Percentiles rank a stretch among this genome's conserved stretches.
These are phyloP conservation scores for Montipora foliosa DNA, from an alignment of 64 coral and sea anemone genomes.

Conservation along the genomic window DNA sequence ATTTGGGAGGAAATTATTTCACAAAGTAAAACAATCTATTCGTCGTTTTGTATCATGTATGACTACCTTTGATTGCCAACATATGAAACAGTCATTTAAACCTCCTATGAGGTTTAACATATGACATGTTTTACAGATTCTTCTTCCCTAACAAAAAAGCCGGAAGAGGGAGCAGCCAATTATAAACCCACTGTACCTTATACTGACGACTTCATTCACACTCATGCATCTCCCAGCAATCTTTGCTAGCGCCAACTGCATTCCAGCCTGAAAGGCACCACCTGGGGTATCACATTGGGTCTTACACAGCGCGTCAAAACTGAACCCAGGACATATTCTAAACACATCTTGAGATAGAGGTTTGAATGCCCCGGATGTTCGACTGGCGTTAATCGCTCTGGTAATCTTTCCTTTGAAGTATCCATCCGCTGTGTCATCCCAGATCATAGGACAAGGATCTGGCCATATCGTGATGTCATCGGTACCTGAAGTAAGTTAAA, in stretches of 20 bases:
- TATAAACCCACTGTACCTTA: slow-evolving; percentile 47
- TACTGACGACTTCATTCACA: slow-evolving; percentile 76
- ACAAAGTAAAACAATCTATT: neutral
- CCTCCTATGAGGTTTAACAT: neutral
- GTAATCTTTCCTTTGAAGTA: slow-evolving; percentile 5
- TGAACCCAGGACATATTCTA: slow-evolving; percentile 3
- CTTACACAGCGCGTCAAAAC: slow-evolving; percentile 29
- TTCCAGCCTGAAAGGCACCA: slow-evolving; percentile 78
- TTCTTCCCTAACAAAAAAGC: neutral
- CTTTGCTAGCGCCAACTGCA: slow-evolving; percentile 74
- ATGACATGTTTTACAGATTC: neutral
- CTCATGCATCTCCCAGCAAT: slow-evolving; percentile 34
- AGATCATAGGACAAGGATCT: slow-evolving; percentile 3
- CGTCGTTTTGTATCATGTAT: neutral
- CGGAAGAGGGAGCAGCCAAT: neutral
- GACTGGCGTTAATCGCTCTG: neutral
- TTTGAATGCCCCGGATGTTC: slow-evolving; percentile 25
- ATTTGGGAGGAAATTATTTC: neutral
- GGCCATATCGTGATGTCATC: slow-evolving; percentile 32
- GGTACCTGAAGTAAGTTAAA: neutral
- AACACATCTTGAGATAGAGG: slow-evolving; percentile 31
- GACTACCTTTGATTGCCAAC: neutral
- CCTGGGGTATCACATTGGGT: slow-evolving; percentile 54
- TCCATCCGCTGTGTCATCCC: slow-evolving; percentile 20
- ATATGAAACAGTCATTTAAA: neutral